These are phyloP conservation scores for Struthio camelus DNA, from an alignment of 2,113 vertebrate species.

Conservation along the genomic window DNA sequence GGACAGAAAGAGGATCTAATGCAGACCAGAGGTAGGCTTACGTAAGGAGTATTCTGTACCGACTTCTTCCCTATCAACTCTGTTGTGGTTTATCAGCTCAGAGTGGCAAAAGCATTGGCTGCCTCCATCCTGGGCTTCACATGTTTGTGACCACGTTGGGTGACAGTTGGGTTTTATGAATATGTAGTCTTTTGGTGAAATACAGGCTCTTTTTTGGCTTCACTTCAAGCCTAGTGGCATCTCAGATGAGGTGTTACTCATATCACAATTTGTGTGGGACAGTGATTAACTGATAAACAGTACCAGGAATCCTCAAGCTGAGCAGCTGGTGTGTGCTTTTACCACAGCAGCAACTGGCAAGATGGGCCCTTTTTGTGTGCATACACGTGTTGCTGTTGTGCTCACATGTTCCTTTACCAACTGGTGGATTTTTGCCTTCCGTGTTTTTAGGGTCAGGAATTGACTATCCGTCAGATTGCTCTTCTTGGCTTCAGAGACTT, in stretches of 20 bases:
- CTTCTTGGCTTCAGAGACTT: slow-evolving; percentile 92
- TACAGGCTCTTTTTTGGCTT: not conserved
- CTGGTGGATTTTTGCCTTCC: not conserved
- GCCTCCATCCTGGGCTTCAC: not conserved
- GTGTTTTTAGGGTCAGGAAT: slow-evolving; percentile 86
- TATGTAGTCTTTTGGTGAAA: not conserved
- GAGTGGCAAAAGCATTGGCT: not conserved
- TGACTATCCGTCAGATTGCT: slow-evolving; percentile 93
- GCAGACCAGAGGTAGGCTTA: not conserved
- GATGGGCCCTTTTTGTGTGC: not conserved
- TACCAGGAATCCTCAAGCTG: not conserved
- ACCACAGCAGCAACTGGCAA: not conserved
- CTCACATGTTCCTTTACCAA: not conserved
- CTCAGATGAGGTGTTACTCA: not conserved
- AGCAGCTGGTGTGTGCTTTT: not conserved
- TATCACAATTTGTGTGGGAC: not conserved
- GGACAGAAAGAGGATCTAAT: not conserved
- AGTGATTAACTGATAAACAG: not conserved
- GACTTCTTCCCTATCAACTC: not conserved
- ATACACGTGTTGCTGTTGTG: not conserved
- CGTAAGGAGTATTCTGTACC: not conserved
- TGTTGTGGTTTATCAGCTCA: not conserved
- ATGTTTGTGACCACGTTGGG: not conserved
- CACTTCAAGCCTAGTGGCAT: not conserved
- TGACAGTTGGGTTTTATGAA: not conserved